Conservation (phyloP, 2,113 vertebrate species). For the Elachura formosa region DNA sequence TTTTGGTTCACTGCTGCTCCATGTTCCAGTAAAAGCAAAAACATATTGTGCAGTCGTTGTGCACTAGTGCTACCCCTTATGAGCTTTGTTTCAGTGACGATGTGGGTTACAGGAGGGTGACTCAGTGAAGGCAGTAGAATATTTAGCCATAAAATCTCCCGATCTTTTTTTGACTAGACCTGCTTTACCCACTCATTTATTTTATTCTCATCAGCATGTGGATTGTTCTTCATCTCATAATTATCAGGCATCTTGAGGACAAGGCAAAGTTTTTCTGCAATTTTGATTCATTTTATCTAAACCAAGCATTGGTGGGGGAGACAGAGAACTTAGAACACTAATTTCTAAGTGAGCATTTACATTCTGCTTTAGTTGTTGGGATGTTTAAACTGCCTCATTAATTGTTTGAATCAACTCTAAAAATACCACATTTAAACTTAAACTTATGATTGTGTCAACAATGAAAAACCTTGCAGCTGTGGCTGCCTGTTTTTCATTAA, state of each 20-base stretch:
- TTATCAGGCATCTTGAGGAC: background rate
- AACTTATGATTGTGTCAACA: background rate
- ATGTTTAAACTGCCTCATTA: background rate
- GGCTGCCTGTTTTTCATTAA: background rate
- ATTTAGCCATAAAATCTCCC: background rate
- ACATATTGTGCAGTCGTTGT: background rate
- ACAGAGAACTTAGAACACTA: background rate
- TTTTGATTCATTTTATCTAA: background rate
- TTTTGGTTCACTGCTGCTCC: background rate
- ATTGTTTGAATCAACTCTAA: background rate
- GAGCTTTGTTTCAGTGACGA: background rate
- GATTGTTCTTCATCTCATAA: background rate
- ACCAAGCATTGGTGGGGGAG: fast-evolving
- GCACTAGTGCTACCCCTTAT: background rate
- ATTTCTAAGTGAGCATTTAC: background rate
- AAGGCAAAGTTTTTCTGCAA: background rate
- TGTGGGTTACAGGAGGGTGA: background rate
- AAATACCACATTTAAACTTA: background rate
- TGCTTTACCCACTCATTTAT: background rate
- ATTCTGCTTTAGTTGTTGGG: background rate
- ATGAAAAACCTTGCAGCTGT: background rate
- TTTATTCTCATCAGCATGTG: background rate
- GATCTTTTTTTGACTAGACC: background rate
- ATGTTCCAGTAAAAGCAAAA: background rate
- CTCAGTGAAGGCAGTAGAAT: background rate